Conservation (phyloP, 2,797 vertebrate genomes). For the Pantherophis vulpinus region DNA sequence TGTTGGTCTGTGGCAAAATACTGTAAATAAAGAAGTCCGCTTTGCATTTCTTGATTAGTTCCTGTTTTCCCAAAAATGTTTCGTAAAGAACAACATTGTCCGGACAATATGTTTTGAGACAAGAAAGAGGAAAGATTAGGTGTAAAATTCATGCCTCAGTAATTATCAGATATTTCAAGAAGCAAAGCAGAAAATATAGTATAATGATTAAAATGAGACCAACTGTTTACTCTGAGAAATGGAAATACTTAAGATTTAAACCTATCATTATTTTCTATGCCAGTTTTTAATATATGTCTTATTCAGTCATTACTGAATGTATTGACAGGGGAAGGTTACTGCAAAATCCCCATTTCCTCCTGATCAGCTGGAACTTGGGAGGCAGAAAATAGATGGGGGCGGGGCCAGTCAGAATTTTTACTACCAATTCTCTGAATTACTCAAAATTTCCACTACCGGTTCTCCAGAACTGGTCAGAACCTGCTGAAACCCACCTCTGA, state of each 20-base stretch:
- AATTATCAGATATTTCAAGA: constrained; percentile 10
- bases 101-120: constrained; percentile 17
- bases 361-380: too few species aligned
- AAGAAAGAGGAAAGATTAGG: constrained; percentile 26
- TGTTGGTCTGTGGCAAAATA: constrained; percentile 71
- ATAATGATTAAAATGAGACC: not conserved
- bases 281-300: not conserved
- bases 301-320: not conserved
- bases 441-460: too few species aligned
- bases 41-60: constrained; percentile 65
- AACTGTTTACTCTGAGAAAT: not conserved
- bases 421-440: too few species aligned
- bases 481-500: not conserved
- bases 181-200: constrained; percentile 1
- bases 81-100: not conserved
- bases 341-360: too few species aligned
- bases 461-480: too few species aligned
- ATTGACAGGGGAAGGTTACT: too few species aligned
- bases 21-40: constrained; percentile 75
- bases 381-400: too few species aligned
- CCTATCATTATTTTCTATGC: too few species aligned
- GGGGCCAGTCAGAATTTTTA: too few species aligned
- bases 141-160: constrained; percentile 38
- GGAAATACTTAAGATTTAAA: not conserved
- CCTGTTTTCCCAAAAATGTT: constrained; percentile 31